Conservation (phyloP, 2,888 invertebrate genomes). For the Pollenia amentaria region DNA sequence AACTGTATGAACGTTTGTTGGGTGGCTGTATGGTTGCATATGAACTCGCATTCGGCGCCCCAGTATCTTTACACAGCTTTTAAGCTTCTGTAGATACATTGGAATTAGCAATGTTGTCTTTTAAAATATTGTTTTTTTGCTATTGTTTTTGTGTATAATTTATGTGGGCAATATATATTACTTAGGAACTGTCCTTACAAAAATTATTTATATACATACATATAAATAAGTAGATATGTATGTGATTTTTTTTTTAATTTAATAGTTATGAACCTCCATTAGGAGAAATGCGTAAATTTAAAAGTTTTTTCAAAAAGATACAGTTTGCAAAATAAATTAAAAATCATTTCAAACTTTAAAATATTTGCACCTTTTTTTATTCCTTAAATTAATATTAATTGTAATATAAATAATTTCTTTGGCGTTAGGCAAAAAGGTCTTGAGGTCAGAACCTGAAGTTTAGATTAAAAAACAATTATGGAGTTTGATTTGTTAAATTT, state of each 20-base stretch:
- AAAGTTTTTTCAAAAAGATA: not conserved
- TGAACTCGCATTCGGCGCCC: not conserved
- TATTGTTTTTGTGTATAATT: constrained; percentile 47
- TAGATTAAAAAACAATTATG: too few relatives aligned
- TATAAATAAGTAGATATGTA: not conserved
- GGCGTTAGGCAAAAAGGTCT: too few relatives aligned
- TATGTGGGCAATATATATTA: constrained; percentile 54
- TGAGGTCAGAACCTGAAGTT: too few relatives aligned
- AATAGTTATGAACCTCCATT: constrained; percentile 14
- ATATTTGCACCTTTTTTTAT: too few relatives aligned
- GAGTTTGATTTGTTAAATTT: too few relatives aligned
- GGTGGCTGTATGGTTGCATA: not conserved
- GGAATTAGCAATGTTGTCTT: constrained; percentile 66
- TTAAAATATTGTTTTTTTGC: constrained; percentile 53
- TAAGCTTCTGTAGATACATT: constrained; percentile 49
- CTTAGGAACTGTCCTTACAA: constrained; percentile 26
- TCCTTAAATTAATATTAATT: too few relatives aligned
- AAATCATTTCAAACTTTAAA: too few relatives aligned
- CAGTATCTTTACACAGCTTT: constrained; percentile 25
- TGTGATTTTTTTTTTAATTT: not conserved
- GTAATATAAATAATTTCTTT: too few relatives aligned
- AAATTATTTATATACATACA: constrained; percentile 7
- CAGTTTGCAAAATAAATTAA: not conserved
- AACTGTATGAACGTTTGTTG: constrained; percentile 2
- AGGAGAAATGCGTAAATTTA: not conserved